Conservation (phyloP, 2,888 invertebrate genomes). For the Loripinus fragilis region DNA sequence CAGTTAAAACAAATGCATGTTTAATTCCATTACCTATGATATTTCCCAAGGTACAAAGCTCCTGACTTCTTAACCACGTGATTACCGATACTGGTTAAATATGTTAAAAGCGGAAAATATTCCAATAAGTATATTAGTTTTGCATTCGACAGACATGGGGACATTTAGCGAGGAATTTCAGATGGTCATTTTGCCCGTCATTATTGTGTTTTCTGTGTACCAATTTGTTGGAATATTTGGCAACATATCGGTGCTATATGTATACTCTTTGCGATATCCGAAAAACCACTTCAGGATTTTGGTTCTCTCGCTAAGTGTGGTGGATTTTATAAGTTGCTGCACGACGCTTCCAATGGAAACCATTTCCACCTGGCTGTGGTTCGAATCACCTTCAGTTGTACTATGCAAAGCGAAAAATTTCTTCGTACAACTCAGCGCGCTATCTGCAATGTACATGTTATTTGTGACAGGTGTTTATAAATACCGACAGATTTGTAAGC, state of each 20-base stretch:
- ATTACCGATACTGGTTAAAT: too few species aligned
- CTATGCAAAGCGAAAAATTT: background rate
- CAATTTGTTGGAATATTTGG: background rate
- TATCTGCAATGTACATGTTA: background rate
- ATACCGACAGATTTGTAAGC: background rate
- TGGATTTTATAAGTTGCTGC: background rate
- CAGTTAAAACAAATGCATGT: too few species aligned
- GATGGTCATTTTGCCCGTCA: background rate
- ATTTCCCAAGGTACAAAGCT: too few species aligned
- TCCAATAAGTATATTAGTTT: too few species aligned
- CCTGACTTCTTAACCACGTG: too few species aligned
- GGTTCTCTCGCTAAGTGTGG: background rate
- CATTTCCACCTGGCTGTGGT: background rate
- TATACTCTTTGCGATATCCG: background rate
- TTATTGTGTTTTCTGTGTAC: background rate
- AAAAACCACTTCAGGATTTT: background rate
- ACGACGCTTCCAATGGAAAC: background rate
- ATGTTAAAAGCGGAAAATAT: too few species aligned
- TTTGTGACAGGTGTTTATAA: background rate
- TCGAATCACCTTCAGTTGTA: background rate
- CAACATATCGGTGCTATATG: background rate
- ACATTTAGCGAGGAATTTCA: too few species aligned
- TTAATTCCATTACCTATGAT: too few species aligned
- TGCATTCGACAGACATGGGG: too few species aligned
- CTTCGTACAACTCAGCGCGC: background rate